Conservation (phyloP, 30 jellyfish, hydroid and myxozoan species). For the Turritopsis dohrnii region DNA sequence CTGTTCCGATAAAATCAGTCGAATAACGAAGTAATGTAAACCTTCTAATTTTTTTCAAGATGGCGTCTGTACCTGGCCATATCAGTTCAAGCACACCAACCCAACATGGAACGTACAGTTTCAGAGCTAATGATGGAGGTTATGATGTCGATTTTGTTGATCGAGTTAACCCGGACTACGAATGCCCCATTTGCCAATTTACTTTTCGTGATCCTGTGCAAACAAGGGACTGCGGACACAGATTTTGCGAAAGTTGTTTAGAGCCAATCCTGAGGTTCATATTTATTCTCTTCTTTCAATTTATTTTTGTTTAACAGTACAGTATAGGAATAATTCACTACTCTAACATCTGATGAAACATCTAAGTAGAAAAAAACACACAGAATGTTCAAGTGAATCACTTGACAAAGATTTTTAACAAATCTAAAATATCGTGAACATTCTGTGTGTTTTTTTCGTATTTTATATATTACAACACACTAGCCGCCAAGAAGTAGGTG, state of each 20-base stretch:
- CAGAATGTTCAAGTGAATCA: too few species aligned
- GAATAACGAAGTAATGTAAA: neutral
- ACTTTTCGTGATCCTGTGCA: slow-evolving; percentile 92
- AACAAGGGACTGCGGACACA: slow-evolving; percentile 95
- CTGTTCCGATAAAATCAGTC: neutral
- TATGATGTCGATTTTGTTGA: slow-evolving; percentile 84
- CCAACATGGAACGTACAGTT: slow-evolving; percentile 57
- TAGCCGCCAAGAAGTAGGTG: too few species aligned
- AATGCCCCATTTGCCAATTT: slow-evolving; percentile 91
- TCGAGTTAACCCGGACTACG: slow-evolving; percentile 75
- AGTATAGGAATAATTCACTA: too few species aligned
- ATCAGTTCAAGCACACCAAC: slow-evolving; percentile 50
- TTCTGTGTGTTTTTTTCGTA: too few species aligned
- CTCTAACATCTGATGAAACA: too few species aligned
- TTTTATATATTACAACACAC: too few species aligned
- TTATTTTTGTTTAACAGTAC: neutral
- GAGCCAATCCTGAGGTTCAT: slow-evolving; percentile 82
- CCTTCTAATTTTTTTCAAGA: slow-evolving; percentile 22
- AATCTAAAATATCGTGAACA: too few species aligned
- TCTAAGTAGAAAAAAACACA: too few species aligned
- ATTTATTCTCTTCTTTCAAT: neutral
- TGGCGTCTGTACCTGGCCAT: slow-evolving; percentile 63
- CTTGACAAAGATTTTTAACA: too few species aligned
- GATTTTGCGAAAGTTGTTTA: slow-evolving; percentile 81
- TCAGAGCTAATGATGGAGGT: slow-evolving; percentile 53